Conservation (phyloP, 2,113 vertebrate genomes). For the Ivindomyrus marchei region DNA sequence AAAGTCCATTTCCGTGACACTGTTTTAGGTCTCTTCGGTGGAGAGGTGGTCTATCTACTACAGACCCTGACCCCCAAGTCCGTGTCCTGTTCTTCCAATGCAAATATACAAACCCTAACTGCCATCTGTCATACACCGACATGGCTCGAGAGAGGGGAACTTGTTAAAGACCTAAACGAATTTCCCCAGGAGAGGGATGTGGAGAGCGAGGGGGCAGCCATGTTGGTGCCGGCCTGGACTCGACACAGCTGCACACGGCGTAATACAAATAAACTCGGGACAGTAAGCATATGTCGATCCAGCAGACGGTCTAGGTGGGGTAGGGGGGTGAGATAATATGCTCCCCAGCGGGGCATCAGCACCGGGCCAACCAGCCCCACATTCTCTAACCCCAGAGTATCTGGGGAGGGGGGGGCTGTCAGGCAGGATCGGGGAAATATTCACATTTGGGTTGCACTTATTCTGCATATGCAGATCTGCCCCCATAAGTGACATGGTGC, state of each 20-base stretch:
- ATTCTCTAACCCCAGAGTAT: constrained; percentile 37
- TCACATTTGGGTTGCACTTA: constrained; percentile 43
- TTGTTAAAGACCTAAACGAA: constrained; percentile 27
- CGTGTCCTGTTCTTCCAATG: not conserved
- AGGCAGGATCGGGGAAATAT: constrained; percentile 15
- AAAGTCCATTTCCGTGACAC: not conserved
- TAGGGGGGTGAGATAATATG: constrained; percentile 57
- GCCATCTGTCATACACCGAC: constrained; percentile 25
- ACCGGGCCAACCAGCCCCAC: constrained; percentile 32
- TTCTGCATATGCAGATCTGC: constrained; percentile 12
- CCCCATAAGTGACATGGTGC: constrained; percentile 27
- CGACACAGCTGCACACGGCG: constrained; percentile 52
- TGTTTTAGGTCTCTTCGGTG: not conserved
- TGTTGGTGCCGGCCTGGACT: constrained; percentile 33
- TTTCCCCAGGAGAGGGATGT: not conserved
- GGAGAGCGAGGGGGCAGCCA: constrained; percentile 1
- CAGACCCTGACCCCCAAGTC: not conserved
- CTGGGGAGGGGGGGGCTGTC: constrained; percentile 27
- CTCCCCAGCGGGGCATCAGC: constrained; percentile 41
- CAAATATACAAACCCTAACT: constrained; percentile 34
- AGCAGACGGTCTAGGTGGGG: constrained; percentile 29
- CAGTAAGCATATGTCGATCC: constrained; percentile 46
- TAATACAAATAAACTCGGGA: constrained; percentile 58
- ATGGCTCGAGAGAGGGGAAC: constrained; percentile 15
- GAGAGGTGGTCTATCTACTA: not conserved